Conservation (phyloP, 2,797 vertebrate species). For the Lacerta bilineata region DNA sequence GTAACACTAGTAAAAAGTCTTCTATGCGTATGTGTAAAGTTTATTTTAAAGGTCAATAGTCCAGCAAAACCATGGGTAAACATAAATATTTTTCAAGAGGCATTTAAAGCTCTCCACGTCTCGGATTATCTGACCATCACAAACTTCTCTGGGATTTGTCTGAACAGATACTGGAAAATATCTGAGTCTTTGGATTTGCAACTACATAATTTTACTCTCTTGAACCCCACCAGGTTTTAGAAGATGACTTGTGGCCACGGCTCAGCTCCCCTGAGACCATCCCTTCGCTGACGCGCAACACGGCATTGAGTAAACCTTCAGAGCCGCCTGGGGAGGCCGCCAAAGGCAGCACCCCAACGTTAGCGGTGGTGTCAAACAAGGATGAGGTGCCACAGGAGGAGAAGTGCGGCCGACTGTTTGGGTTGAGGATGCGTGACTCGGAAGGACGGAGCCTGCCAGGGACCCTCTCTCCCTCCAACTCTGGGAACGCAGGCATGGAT, state of each 20-base stretch:
- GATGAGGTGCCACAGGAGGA: conserved; percentile 74
- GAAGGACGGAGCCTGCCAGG: conserved; percentile 70
- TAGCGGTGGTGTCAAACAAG: conserved; percentile 57
- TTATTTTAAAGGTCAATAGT: too few relatives aligned
- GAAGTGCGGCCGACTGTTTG: conserved; percentile 73
- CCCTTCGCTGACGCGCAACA: conserved; percentile 76
- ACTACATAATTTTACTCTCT: conserved; percentile 24
- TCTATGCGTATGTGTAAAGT: too few relatives aligned
- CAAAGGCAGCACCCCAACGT: conserved; percentile 65
- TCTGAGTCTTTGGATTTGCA: too few relatives aligned
- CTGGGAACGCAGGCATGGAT: conserved; percentile 74
- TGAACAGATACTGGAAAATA: too few relatives aligned
- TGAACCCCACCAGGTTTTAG: conserved; percentile 70
- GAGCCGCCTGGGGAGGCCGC: conserved; percentile 75
- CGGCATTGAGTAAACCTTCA: conserved; percentile 70
- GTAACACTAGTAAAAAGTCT: too few relatives aligned
- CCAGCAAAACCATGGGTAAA: too few relatives aligned
- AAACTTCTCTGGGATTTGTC: too few relatives aligned
- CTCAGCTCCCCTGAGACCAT: conserved; percentile 77
- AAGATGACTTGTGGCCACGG: conserved; percentile 81
- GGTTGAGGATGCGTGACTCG: conserved; percentile 76
- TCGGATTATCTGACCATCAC: too few relatives aligned
- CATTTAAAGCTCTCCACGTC: too few relatives aligned
- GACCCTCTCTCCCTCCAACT: conserved; percentile 77
- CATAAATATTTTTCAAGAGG: too few relatives aligned